Evolutionary conservation across 2,888 invertebrate species (phyloP), one percentile per base, ranked within the genome.

Genomic region (Drosophila acutilabella): DNA sequence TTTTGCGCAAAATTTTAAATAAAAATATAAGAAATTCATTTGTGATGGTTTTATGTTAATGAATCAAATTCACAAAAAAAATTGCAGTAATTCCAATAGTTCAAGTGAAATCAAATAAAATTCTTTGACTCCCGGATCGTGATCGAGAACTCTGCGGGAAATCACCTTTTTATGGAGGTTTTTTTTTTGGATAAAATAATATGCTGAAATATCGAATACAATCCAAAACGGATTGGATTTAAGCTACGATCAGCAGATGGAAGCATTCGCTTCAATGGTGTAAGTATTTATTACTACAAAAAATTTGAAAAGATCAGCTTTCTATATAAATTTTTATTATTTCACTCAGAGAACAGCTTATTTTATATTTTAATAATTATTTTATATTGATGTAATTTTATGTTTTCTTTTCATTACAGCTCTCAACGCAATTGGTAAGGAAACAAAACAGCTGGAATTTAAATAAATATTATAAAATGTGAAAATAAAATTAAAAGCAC

Each of bases 351-450:
- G 18, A 20, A 0, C 0, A 20, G 4, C 4, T n/a, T 13, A 4
- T n/a, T 38, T 38, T 6, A 4, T 38, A 38, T 38, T 38, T n/a
- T 38, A 6, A 36, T 4, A 36, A 36, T 4, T 11, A 36, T 36
- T 13, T 13, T 36, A 36, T 36, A 8, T 20, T 52, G 30, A 52
- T 20, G 10, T 10, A 26, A 38, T 20, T 40, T 36, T 30, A 51
- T 51, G 44, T 11, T 2, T 14, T 44, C 13, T 13, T 51, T 50
- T 52, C 30, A 54, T 83, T 61, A 10, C 73, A 83, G 82, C 66
- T 74, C 72, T 70, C 64, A 68, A 60, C 68, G 52, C 76, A 78
- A 86, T 74, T 86, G 82, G 82, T 83, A 83, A 83, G 82, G 88
- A 74, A 74, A 74, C 16, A 68, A 61, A 69, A 23, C 78, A 52